phyloP scores from a whole-genome alignment of 2,797 vertebrate genomes.

The Poeciliopsis gracilis region DNA sequence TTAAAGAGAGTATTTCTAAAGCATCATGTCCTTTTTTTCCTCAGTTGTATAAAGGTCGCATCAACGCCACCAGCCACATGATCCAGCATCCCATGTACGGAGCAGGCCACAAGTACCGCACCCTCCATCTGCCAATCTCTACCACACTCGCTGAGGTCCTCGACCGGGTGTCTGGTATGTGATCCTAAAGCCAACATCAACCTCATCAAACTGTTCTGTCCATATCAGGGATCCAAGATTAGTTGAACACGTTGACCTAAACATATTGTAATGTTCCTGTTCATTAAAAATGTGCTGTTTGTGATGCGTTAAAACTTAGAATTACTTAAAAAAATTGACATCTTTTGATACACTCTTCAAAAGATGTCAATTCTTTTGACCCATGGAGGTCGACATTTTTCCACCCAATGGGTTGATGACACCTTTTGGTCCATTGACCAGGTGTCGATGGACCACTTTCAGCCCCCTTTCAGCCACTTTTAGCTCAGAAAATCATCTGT shows the following conservation, averaged over 20 bases:
- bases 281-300: no score
- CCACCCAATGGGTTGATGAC: no score
- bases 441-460: neutral
- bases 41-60: slow-evolving; percentile 97
- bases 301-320: no score
- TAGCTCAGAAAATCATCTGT: neutral
- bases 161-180: slow-evolving; percentile 94
- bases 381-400: no score
- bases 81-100: slow-evolving; percentile 99
- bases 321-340: no score
- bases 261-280: no score
- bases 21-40: neutral
- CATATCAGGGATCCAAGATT: neutral
- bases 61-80: slow-evolving; percentile 98
- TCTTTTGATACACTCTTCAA: no score
- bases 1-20: neutral
- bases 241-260: no score
- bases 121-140: slow-evolving; percentile 96
- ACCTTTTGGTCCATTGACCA: no score
- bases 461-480: neutral
- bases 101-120: slow-evolving; percentile 98
- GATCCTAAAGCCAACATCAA: neutral
- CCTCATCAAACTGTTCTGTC: neutral
- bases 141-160: slow-evolving; percentile 96
- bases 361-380: no score